Evolutionary conservation across 2,113 vertebrate species (phyloP), one percentile per base, ranked within the genome.

Genomic region (Copsychus sechellarum): DNA sequence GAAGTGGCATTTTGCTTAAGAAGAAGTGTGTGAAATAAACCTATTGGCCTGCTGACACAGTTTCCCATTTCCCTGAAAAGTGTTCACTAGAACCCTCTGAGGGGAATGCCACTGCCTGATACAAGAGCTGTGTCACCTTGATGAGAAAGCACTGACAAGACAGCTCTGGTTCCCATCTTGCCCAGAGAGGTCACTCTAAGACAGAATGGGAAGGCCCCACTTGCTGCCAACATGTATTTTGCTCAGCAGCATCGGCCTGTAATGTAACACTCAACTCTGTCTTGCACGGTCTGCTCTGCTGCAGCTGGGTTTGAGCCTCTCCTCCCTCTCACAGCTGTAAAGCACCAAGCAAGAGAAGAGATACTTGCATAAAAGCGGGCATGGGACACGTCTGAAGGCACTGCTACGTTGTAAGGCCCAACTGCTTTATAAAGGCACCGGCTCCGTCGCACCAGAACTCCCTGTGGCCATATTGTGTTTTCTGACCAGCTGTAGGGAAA

Each of bases 361-460:
- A 88, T 98, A 99, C 99, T 99, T 98, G 99, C 99, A 97, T 99
- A 99, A 97, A 99, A 99, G 90, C 99, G 98, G 95, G 99, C 98
- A 29, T 99, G 99, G 60, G 99, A 99, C 66, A 99, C 98, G 5
- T 99, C 99, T 50, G 99, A 99, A 97, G 99, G 99, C 97, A 99
- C 98, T 82, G 99, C 99, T 90, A 99, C 99, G 22, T 99, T 99
- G 96, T 99, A 99, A 90, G 99, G 97, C 83, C 99, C 99, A 36
- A 99, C 98, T 66, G 99, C 99, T 97, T 99, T 99, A 94, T 99
- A 99, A 31, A 99, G 98, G 96, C 98, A 98, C 67, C 99, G 98
- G 96, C 99, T 99, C 91, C 99, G 99, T 95, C 99, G 98, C 96
- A 99, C 99, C 97, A 99, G 96, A 57, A 99, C 99, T 51, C 99